Percentiles rank a stretch among this genome's conserved stretches.
Evolutionary conservation across 1,140 invertebrate genomes (phyloP).

Genomic region (Callitettix versicolor): DNA sequence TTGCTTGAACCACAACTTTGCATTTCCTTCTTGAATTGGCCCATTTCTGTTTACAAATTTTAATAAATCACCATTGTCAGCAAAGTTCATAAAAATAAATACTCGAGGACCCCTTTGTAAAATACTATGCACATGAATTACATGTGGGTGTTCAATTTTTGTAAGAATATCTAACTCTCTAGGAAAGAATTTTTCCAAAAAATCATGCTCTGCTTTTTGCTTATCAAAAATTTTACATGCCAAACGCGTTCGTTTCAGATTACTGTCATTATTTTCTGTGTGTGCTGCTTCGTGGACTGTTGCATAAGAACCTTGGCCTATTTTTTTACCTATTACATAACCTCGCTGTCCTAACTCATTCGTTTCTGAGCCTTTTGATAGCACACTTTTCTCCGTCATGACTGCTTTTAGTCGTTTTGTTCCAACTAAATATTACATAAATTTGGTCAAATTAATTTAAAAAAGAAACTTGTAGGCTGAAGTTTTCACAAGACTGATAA

Average conservation of each 20-base stretch:
- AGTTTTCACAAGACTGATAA: too few relatives aligned
- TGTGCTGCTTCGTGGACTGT: conserved; percentile 73
- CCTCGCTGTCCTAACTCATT: conserved; percentile 68
- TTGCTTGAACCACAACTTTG: conserved; percentile 70
- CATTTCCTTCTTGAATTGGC: conserved; percentile 60
- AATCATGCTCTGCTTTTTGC: conserved; percentile 70
- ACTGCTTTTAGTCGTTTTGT: too few relatives aligned
- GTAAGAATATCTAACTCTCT: conserved; percentile 81
- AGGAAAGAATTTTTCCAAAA: conserved; percentile 82
- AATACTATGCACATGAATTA: conserved; percentile 80
- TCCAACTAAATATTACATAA: too few relatives aligned
- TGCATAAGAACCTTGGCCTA: conserved; percentile 79
- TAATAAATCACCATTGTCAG: conserved; percentile 74
- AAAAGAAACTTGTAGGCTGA: too few relatives aligned
- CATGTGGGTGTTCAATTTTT: conserved; percentile 78
- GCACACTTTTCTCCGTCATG: neutral
- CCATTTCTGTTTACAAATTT: conserved; percentile 67
- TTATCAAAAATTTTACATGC: conserved; percentile 88
- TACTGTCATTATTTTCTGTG: conserved; percentile 51
- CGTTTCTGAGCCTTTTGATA: conserved; percentile 61
- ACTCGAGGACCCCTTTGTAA: conserved; percentile 64
- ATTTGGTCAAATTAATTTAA: too few relatives aligned
- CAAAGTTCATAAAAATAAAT: conserved; percentile 75
- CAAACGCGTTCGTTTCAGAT: conserved; percentile 52
- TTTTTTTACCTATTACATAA: conserved; percentile 73